Evolutionary conservation across 2,888 invertebrate genomes (phyloP).

Genomic region (Drosophila pseudotakahashii): DNA sequence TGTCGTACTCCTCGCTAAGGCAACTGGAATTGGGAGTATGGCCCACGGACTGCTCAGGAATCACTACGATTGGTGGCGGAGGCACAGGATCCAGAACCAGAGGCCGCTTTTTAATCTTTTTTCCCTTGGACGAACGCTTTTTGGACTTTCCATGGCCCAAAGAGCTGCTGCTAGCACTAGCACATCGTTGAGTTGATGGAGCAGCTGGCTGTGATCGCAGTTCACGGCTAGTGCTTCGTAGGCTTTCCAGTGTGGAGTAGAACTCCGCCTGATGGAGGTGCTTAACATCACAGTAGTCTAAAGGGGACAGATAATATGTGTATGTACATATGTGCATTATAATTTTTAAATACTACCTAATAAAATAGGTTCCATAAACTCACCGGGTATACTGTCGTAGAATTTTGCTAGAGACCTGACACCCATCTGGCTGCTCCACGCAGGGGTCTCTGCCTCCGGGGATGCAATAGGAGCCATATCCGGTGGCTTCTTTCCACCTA

Average conservation of each 20-base stretch:
- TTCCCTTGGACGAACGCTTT: conserved; percentile 48
- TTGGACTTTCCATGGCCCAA: conserved; percentile 51
- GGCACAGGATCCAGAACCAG: conserved; percentile 24
- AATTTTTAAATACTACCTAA: no score
- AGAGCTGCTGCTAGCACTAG: conserved; percentile 40
- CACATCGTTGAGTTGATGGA: conserved; percentile 44
- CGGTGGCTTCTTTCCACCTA: conserved; percentile 63
- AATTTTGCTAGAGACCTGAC: conserved; percentile 89
- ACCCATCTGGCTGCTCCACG: conserved; percentile 79
- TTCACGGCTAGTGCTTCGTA: conserved; percentile 79
- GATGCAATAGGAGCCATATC: conserved; percentile 23
- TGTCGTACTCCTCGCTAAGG: conserved; percentile 66
- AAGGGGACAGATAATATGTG: not conserved
- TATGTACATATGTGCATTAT: no score
- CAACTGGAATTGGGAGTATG: conserved; percentile 44
- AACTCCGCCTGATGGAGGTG: conserved; percentile 91
- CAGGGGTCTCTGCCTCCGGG: conserved; percentile 23
- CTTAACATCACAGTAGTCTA: conserved; percentile 90
- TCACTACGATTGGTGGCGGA: conserved; percentile 14
- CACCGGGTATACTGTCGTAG: conserved; percentile 89
- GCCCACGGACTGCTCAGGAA: conserved; percentile 10
- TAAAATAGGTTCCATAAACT: not conserved
- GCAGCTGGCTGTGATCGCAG: conserved; percentile 64
- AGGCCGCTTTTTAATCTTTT: conserved; percentile 53
- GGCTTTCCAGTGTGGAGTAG: conserved; percentile 88